Conservation (phyloP, 2,113 vertebrate genomes). For the Cyanoderma ruficeps region DNA sequence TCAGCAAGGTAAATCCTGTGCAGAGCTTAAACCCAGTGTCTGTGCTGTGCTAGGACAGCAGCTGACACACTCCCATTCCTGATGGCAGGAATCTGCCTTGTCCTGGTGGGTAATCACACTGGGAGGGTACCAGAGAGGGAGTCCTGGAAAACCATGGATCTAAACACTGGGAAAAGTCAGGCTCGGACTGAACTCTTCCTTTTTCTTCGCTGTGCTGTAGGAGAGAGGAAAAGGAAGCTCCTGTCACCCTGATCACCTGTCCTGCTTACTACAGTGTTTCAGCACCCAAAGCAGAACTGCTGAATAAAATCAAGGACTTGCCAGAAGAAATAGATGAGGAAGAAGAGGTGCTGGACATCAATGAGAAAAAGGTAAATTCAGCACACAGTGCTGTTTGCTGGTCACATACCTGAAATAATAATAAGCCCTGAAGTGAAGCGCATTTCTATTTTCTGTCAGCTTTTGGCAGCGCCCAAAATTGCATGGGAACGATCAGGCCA, state of each 20-base stretch:
- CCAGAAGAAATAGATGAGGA: slow-evolving; percentile 76
- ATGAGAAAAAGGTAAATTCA: slow-evolving; percentile 85
- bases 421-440: not conserved
- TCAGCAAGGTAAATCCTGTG: not conserved
- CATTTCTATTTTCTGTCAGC: not conserved
- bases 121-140: not conserved
- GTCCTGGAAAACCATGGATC: not conserved
- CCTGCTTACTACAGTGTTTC: slow-evolving; percentile 74
- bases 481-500: accelerated
- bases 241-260: slow-evolving; percentile 52
- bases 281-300: slow-evolving; percentile 71
- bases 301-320: slow-evolving; percentile 71
- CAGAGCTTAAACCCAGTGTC: not conserved
- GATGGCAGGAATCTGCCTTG: not conserved
- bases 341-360: slow-evolving; percentile 78
- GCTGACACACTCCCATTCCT: slow-evolving; percentile 34
- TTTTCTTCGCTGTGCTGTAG: slow-evolving; percentile 48
- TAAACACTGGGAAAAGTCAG: not conserved
- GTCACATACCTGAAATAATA: not conserved
- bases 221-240: slow-evolving; percentile 65
- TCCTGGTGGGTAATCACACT: not conserved
- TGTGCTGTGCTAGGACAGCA: not conserved
- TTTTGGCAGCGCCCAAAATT: not conserved
- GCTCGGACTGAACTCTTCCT: not conserved
- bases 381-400: not conserved